These are phyloP conservation scores for Rhinopithecus roxellana DNA, from an alignment of 2,113 vertebrate genomes.

Conservation along the genomic window DNA sequence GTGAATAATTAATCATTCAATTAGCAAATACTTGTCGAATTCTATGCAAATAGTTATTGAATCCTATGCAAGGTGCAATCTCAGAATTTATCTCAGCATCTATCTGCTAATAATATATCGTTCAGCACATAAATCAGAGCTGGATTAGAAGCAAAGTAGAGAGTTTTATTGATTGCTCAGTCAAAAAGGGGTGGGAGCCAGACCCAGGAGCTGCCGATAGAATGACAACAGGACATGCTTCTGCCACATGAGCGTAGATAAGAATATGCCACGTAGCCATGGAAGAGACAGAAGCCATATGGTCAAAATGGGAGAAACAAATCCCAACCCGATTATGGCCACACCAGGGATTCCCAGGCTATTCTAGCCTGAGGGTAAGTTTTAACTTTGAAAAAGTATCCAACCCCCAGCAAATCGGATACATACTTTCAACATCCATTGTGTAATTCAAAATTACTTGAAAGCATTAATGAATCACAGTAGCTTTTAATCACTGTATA, in stretches of 20 bases:
- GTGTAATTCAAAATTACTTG: neutral
- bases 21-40: slow-evolving; percentile 36
- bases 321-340: neutral
- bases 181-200: neutral
- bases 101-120: neutral
- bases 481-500: neutral
- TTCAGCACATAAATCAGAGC: neutral
- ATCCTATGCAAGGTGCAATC: neutral
- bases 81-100: slow-evolving; percentile 13
- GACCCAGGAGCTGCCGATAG: neutral
- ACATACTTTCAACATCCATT: neutral
- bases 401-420: neutral
- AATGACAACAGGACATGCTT: neutral
- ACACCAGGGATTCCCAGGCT: neutral
- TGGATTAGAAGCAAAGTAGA: neutral
- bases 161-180: neutral
- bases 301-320: neutral
- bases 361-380: neutral
- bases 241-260: neutral
- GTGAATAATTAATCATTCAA: neutral
- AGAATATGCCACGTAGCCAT: neutral
- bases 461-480: neutral
- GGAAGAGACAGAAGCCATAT: neutral
- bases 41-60: neutral
- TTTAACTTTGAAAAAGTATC: slow-evolving; percentile 18